Conservation (phyloP, 2,888 invertebrate species). For the Euzophera pinguis region DNA sequence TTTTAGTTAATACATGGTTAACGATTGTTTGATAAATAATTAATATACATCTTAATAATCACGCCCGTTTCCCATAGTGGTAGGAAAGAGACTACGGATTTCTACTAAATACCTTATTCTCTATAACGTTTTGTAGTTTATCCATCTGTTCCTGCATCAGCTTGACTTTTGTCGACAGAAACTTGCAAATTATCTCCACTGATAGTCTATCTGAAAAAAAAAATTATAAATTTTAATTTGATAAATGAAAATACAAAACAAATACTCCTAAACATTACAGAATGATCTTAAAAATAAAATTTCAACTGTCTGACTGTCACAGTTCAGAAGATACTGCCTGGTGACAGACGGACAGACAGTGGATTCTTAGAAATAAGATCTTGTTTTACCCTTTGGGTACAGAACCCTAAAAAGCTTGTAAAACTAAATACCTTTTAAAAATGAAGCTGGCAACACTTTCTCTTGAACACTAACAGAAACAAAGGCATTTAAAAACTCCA, state of each 20-base stretch:
- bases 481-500: conserved; percentile 67
- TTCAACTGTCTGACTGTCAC: too few species aligned
- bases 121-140: conserved; percentile 43
- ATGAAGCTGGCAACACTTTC: conserved; percentile 55
- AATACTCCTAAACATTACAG: too few species aligned
- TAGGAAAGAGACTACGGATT: neutral
- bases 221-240: neutral
- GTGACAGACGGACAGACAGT: neutral
- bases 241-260: too few species aligned
- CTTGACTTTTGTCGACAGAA: conserved; percentile 56
- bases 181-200: conserved; percentile 64
- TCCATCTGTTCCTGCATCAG: conserved; percentile 65
- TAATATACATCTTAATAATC: too few species aligned
- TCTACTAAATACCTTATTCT: conserved; percentile 49
- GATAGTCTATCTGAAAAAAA: conserved; percentile 47
- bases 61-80: neutral
- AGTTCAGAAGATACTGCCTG: too few species aligned
- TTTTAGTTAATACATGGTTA: too few species aligned
- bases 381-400: neutral
- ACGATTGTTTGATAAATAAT: too few species aligned
- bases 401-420: neutral
- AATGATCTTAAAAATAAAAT: too few species aligned
- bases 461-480: conserved; percentile 62
- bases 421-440: conserved; percentile 53
- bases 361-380: too few species aligned